Evolutionary conservation across 2,797 vertebrate species (phyloP), one percentile per base, ranked within the genome.

Genomic region (Okamejei kenojei): DNA sequence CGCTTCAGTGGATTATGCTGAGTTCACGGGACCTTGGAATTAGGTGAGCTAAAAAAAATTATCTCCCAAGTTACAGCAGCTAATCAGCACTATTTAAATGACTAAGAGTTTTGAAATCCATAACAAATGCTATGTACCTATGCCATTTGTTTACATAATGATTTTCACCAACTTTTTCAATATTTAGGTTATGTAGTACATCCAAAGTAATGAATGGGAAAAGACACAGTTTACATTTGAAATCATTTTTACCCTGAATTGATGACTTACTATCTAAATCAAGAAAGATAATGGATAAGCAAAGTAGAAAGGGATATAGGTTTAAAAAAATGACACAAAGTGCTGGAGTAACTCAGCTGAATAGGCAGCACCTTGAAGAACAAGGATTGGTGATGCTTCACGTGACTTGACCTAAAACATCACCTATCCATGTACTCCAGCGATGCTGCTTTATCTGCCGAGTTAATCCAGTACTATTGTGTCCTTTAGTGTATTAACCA

Each of bases 21-120:
- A 97, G 95, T 93, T 95, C 96, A 94, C 96, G 95, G 94, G 96
- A 97, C 26, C 94, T 97, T 93, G 97, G 97, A 94, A 97, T 97
- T 94, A 93, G 95, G 97, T 97, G 93, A 95, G 45, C 45, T 54
- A 5, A 54, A 54, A 54, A 54, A 54, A 54, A 54, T 45, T 45
- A 54, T 54, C 45, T 54, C 45, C 5, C 45, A 54, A 54, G 45
- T 54, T 94, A 91, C 93, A 68, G n/a, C 29, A 68, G 32, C 63
- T 65, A 68, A 68, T 68, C 4, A 84, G 58, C 23, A 32, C 10
- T 21, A 88, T 68, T 68, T 35, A 32, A 63, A 58, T 63, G 15
- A 45, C 54, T 54, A 7, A 88, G 32, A 65, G n/a, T 54, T 45
- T 45, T 45, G 2, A n/a, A 88, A 17, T n/a, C n/a, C 17, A 88